A percentile compares a stretch with the other conserved stretches of the same genome.
Conservation (phyloP, 2,797 vertebrate genomes). For the Clarias laeviceps region DNA sequence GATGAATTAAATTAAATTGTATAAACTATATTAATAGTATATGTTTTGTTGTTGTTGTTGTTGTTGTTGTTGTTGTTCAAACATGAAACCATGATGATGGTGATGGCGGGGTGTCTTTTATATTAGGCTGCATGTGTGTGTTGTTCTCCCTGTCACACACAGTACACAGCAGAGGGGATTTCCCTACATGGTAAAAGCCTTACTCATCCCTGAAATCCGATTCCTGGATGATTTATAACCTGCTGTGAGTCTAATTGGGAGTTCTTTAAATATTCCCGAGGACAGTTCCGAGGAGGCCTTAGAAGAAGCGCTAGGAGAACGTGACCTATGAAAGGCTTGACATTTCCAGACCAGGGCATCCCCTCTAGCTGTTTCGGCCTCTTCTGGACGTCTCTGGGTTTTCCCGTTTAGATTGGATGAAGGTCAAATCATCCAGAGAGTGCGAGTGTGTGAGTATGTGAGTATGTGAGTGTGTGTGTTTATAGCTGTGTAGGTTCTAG, state of each 20-base stretch:
- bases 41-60: neutral
- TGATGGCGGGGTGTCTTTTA: neutral
- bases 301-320: slow-evolving; percentile 8
- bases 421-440: neutral
- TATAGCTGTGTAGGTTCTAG: neutral
- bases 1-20: neutral
- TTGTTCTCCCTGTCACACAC: slow-evolving; percentile 8
- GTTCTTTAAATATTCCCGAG: slow-evolving; percentile 50
- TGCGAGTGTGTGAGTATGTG: neutral
- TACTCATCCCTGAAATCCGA: slow-evolving; percentile 48
- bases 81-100: neutral
- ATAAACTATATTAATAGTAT: neutral
- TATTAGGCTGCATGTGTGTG: slow-evolving; percentile 7
- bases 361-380: neutral
- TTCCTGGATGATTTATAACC: slow-evolving; percentile 40
- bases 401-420: neutral
- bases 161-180: slow-evolving; percentile 15
- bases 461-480: neutral
- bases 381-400: neutral
- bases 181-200: slow-evolving; percentile 49
- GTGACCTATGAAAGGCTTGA: slow-evolving; percentile 31
- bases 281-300: slow-evolving; percentile 22
- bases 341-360: slow-evolving; percentile 43
- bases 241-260: neutral
- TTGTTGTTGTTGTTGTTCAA: too few relatives aligned